Percentiles rank a stretch among this genome's conserved stretches.
These are phyloP conservation scores for Acestrorhynchus altus DNA, from an alignment of 2,797 vertebrate species.

Conservation along the genomic window DNA sequence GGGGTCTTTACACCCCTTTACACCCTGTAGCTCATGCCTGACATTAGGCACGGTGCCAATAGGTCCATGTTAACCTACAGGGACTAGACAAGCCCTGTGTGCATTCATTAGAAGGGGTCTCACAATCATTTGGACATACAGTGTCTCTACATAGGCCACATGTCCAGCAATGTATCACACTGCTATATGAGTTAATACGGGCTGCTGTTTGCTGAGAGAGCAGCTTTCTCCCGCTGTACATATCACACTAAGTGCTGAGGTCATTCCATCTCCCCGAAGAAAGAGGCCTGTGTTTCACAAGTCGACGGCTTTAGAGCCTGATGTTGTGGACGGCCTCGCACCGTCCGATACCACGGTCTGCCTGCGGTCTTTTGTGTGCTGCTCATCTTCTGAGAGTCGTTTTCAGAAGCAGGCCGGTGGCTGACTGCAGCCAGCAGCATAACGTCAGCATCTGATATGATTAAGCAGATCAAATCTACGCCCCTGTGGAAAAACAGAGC, in stretches of 20 bases:
- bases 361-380: constrained; percentile 10
- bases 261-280: not conserved
- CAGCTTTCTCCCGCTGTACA: not conserved
- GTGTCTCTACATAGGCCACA: too few species aligned
- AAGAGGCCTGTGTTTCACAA: not conserved
- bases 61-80: too few species aligned
- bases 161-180: too few species aligned
- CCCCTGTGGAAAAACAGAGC: not conserved
- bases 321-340: not conserved
- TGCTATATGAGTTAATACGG: too few species aligned
- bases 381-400: constrained; percentile 10
- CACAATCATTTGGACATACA: too few species aligned
- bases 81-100: too few species aligned
- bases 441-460: constrained; percentile 5
- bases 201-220: not conserved
- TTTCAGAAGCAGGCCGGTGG: not conserved
- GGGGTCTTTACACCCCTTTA: too few species aligned
- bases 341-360: not conserved
- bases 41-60: too few species aligned
- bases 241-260: not conserved
- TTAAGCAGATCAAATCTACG: constrained; percentile 35
- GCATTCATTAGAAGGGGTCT: too few species aligned
- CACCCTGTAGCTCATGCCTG: too few species aligned
- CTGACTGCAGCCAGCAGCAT: not conserved
- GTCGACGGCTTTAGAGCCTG: not conserved